These are phyloP conservation scores for Heteromurus nitidus DNA, from an alignment of 2,888 invertebrate genomes.

Conservation along the genomic window DNA sequence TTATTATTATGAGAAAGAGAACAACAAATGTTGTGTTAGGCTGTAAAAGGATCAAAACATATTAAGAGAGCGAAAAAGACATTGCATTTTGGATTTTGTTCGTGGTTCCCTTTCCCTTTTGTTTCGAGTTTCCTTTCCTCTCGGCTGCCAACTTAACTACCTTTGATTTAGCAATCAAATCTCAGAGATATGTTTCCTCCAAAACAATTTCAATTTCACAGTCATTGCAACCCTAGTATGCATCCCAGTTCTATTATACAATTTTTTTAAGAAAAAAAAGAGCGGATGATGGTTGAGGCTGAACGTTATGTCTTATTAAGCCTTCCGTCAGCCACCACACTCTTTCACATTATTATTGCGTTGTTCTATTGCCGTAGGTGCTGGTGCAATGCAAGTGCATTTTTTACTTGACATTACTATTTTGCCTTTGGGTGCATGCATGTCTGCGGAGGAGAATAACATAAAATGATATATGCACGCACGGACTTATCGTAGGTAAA, in stretches of 20 bases:
- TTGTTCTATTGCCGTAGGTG: slow-evolving; percentile 28
- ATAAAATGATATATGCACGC: neutral
- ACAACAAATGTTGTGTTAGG: neutral
- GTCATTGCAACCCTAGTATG: slow-evolving; percentile 32
- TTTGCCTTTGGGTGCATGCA: neutral
- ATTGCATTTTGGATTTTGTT: slow-evolving; percentile 28
- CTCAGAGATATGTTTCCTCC: slow-evolving; percentile 44
- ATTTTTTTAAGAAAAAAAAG: slow-evolving; percentile 25
- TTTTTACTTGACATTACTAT: slow-evolving; percentile 7
- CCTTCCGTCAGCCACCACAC: slow-evolving; percentile 32
- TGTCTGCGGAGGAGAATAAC: slow-evolving; percentile 12
- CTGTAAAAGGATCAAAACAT: slow-evolving; percentile 18
- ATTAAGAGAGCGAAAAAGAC: no score
- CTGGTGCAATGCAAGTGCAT: neutral
- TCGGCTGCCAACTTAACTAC: slow-evolving; percentile 45
- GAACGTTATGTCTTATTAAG: slow-evolving; percentile 51
- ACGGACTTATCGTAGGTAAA: neutral
- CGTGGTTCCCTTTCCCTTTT: slow-evolving; percentile 49
- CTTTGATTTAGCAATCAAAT: slow-evolving; percentile 60
- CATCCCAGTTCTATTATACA: no score
- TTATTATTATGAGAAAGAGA: neutral
- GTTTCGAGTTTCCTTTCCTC: slow-evolving; percentile 20
- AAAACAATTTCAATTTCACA: slow-evolving; percentile 62
- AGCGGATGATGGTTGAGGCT: no score
- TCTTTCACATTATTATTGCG: slow-evolving; percentile 12